Percentiles rank a stretch among this genome's conserved stretches.
These are phyloP conservation scores for Baronia brevicornis DNA, from an alignment of 2,888 invertebrate genomes.

Conservation along the genomic window DNA sequence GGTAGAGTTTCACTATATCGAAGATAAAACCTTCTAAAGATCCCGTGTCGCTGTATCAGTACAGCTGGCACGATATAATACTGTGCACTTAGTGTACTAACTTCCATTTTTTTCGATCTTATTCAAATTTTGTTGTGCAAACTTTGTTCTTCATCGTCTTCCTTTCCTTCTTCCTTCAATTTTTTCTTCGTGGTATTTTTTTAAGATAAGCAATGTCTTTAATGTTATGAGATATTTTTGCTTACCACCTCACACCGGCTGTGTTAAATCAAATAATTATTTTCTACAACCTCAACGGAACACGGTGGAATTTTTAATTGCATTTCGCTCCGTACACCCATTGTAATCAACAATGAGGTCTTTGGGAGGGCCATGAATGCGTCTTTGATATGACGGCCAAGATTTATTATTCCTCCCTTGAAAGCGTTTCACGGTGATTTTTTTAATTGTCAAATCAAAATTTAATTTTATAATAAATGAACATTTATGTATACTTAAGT, in stretches of 20 bases:
- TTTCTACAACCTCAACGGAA: neutral
- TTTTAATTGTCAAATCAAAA: neutral
- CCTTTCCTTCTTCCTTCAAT: too few species aligned
- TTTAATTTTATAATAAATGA: conserved; percentile 11
- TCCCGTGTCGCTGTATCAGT: too few species aligned
- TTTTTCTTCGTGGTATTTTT: too few species aligned
- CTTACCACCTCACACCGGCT: neutral
- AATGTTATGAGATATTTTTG: neutral
- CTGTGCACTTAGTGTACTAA: too few species aligned
- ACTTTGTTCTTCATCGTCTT: too few species aligned
- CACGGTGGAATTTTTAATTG: conserved; percentile 2
- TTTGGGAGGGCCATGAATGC: neutral
- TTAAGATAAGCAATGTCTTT: too few species aligned
- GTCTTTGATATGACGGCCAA: neutral
- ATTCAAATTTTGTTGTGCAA: too few species aligned
- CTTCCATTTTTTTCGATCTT: too few species aligned
- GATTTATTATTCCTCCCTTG: neutral
- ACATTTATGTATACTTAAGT: too few species aligned
- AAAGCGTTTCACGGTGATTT: neutral
- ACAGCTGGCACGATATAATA: too few species aligned
- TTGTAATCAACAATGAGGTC: neutral
- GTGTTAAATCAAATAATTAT: conserved; percentile 3
- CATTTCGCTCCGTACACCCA: neutral
- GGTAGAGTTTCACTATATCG: too few species aligned
- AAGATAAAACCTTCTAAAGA: too few species aligned